phyloP scores from a whole-genome alignment of 2,113 vertebrate genomes.

The Cyphomyrus discorhynchus region DNA sequence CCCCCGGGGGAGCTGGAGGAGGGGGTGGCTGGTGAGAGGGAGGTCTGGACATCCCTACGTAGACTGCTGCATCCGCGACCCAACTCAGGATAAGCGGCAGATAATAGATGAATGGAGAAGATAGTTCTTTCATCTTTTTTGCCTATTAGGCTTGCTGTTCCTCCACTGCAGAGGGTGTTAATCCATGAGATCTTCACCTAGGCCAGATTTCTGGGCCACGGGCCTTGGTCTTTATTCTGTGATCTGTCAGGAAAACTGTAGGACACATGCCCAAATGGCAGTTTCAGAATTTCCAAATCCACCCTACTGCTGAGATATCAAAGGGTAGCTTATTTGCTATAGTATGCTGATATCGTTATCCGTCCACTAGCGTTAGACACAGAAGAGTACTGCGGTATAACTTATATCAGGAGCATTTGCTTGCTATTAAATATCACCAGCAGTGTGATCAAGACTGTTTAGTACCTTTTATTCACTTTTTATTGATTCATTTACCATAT shows the following conservation, averaged over 20 bases:
- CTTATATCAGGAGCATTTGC: not conserved
- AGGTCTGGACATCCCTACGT: not conserved
- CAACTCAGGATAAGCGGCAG: not conserved
- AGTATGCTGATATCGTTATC: not conserved
- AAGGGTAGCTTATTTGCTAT: not conserved
- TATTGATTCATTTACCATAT: not conserved
- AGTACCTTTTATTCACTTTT: not conserved
- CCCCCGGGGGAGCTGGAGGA: not conserved
- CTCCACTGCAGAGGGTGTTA: not conserved
- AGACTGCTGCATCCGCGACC: not conserved
- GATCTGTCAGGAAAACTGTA: not conserved
- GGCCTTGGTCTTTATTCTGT: not conserved
- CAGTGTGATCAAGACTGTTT: not conserved
- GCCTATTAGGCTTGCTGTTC: not conserved
- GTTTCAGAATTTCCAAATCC: not conserved
- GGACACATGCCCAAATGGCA: not conserved
- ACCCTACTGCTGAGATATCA: not conserved
- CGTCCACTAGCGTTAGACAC: not conserved
- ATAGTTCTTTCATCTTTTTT: not conserved
- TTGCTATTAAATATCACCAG: not conserved
- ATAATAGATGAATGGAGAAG: not conserved
- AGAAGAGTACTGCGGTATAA: not conserved
- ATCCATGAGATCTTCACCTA: not conserved
- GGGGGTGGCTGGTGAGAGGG: not conserved
- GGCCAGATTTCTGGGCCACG: not conserved